These are phyloP conservation scores for Sclerodermus sp. DNA, from an alignment of 2,888 invertebrate species.

Conservation along the genomic window DNA sequence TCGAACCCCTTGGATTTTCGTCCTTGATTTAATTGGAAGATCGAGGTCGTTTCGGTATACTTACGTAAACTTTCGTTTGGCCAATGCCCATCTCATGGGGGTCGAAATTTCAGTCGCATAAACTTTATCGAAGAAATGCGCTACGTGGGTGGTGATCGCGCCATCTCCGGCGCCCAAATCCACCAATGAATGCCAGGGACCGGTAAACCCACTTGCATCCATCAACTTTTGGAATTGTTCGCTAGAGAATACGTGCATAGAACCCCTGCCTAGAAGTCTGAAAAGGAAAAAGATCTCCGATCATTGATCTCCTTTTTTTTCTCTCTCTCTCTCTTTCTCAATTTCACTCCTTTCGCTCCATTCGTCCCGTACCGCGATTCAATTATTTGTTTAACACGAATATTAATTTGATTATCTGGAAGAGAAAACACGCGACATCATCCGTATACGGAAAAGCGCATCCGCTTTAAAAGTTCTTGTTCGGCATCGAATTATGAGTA, in stretches of 20 bases:
- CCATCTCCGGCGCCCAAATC: slow-evolving; percentile 98
- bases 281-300: slow-evolving; percentile 39
- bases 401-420: no score
- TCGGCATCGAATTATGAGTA: no score
- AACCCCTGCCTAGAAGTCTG: slow-evolving; percentile 86
- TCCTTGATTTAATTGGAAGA: no score
- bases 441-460: no score
- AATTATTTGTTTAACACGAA: no score
- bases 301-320: no score
- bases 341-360: no score
- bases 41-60: background rate
- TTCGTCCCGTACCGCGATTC: no score
- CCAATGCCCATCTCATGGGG: slow-evolving; percentile 82
- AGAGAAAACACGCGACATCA: no score
- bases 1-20: no score
- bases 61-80: slow-evolving; percentile 75
- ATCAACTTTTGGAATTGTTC: slow-evolving; percentile 75
- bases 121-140: slow-evolving; percentile 71
- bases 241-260: slow-evolving; percentile 94
- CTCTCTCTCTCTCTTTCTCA: no score
- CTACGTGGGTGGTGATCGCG: slow-evolving; percentile 81
- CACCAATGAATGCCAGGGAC: slow-evolving; percentile 63
- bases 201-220: slow-evolving; percentile 50
- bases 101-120: slow-evolving; percentile 91
- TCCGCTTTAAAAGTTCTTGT: no score